These are phyloP conservation scores for Acrocephalus arundinaceus DNA, from an alignment of 2,113 vertebrate species.

Conservation along the genomic window DNA sequence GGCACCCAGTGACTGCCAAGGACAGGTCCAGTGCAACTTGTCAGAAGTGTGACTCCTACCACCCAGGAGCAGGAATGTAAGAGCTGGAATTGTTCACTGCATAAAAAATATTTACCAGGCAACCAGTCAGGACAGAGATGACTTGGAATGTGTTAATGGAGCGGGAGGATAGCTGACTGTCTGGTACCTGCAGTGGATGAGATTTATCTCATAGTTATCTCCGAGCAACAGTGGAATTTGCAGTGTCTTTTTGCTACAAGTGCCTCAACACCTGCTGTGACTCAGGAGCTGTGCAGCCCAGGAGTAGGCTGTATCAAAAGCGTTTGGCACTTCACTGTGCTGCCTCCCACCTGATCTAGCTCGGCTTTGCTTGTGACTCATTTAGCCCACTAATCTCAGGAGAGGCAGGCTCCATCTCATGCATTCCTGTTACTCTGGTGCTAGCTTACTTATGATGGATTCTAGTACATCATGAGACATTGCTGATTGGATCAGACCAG, in stretches of 20 bases:
- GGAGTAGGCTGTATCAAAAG: not conserved
- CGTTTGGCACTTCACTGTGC: not conserved
- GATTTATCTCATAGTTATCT: not conserved
- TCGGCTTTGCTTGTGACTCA: not conserved
- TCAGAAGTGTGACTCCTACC: not conserved
- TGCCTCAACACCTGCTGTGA: not conserved
- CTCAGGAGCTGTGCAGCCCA: not conserved
- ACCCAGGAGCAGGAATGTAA: not conserved
- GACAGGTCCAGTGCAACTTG: not conserved
- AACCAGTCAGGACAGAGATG: not conserved
- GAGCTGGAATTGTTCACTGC: not conserved
- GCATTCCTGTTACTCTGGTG: not conserved
- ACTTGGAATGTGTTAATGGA: not conserved
- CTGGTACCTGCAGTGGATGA: not conserved
- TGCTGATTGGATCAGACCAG: not conserved
- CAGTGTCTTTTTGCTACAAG: not conserved
- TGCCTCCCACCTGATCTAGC: slow-evolving; percentile 29
- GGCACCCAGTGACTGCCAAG: not conserved
- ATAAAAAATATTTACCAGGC: not conserved
- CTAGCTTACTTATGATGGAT: not conserved
- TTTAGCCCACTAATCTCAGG: not conserved
- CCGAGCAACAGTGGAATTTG: not conserved
- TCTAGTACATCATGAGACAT: not conserved
- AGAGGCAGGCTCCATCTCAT: not conserved
- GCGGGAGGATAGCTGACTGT: not conserved